Evolutionary conservation across 2,888 invertebrate species (phyloP).

Genomic region (Synanthedon tipuliformis): DNA sequence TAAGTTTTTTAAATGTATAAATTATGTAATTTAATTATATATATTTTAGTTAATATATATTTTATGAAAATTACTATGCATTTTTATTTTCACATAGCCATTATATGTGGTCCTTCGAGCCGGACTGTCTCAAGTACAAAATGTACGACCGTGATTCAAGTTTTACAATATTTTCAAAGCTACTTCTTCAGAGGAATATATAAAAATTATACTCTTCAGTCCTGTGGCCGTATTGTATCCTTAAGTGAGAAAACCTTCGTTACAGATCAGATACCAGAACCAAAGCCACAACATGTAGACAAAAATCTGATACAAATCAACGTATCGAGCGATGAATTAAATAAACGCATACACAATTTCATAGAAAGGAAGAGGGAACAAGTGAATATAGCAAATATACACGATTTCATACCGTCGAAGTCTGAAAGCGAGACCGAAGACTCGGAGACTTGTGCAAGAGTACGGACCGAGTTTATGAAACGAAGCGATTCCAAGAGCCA

Average conservation of each 20-base stretch:
- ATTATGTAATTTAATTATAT: too few relatives aligned
- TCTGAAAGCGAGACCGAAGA: constrained; percentile 40
- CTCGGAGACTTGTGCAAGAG: constrained; percentile 78
- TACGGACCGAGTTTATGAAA: constrained; percentile 78
- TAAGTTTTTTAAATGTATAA: too few relatives aligned
- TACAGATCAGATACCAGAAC: not conserved
- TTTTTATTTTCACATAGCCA: too few relatives aligned
- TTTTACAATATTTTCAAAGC: not conserved
- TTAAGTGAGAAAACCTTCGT: too few relatives aligned
- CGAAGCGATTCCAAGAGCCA: constrained; percentile 83
- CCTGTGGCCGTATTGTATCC: too few relatives aligned
- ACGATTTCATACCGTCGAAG: constrained; percentile 75
- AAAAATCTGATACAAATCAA: constrained; percentile 74
- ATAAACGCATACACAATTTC: constrained; percentile 78
- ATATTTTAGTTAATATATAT: too few relatives aligned
- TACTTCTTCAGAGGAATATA: not conserved
- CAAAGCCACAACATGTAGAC: constrained; percentile 20
- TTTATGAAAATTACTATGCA: too few relatives aligned
- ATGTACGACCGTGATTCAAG: not conserved
- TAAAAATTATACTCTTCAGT: not conserved
- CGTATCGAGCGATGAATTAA: constrained; percentile 74
- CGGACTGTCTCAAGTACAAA: not conserved
- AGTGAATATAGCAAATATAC: constrained; percentile 76
- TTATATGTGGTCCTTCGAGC: not conserved
- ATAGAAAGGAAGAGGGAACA: constrained; percentile 81